These are phyloP conservation scores for Falco columbarius DNA, from an alignment of 2,797 vertebrate genomes.

Conservation along the genomic window DNA sequence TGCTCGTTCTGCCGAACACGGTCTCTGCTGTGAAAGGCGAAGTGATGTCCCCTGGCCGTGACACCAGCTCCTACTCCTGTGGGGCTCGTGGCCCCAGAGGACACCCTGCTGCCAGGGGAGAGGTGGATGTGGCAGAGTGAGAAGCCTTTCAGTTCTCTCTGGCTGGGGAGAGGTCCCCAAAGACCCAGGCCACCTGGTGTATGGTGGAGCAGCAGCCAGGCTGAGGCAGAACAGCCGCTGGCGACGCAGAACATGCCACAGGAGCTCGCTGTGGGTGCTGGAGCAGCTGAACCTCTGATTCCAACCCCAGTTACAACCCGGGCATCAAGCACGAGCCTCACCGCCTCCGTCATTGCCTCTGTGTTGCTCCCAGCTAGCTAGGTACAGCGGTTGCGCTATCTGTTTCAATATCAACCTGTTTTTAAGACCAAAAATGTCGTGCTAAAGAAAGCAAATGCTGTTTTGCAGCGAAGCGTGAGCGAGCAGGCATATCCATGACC, in stretches of 20 bases:
- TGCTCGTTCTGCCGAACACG: rapidly evolving
- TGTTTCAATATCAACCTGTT: neutral
- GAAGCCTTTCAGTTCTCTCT: neutral
- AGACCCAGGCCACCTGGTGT: rapidly evolving
- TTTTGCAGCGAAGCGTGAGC: neutral
- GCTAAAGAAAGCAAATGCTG: neutral
- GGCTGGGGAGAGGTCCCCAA: neutral
- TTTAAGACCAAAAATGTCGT: neutral
- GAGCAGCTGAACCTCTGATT: neutral
- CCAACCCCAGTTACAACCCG: rapidly evolving
- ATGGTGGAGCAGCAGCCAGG: neutral
- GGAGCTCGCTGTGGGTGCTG: rapidly evolving
- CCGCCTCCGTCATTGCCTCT: rapidly evolving
- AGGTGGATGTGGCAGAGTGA: neutral
- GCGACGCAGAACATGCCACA: rapidly evolving
- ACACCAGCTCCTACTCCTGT: neutral
- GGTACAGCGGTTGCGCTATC: neutral
- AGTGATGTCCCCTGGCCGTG: neutral
- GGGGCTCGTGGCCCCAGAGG: neutral
- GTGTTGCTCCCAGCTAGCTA: neutral
- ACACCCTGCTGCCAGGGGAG: neutral
- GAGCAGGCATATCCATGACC: neutral
- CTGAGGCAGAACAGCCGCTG: neutral
- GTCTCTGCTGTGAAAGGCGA: rapidly evolving
- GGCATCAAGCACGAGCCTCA: rapidly evolving